phyloP scores from a whole-genome alignment of 2,113 vertebrate species.

The Ameiurus melas region DNA sequence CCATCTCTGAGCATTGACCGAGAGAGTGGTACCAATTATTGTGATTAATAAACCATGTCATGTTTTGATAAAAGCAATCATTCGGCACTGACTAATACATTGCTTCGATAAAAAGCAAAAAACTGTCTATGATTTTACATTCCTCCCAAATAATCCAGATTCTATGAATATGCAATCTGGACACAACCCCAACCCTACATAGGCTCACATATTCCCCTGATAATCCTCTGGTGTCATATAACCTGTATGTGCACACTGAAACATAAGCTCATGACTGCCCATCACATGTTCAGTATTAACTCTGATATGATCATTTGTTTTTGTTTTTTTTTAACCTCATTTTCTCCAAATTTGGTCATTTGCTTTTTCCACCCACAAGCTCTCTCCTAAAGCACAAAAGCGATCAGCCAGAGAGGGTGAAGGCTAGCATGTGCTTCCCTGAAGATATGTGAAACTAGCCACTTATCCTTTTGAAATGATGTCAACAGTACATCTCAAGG shows the following conservation, averaged over 20 bases:
- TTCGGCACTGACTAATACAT: background rate
- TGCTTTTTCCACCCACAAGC: background rate
- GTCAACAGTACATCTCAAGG: background rate
- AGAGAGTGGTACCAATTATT: background rate
- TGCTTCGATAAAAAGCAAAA: background rate
- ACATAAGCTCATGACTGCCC: background rate
- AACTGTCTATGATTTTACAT: background rate
- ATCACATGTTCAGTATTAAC: background rate
- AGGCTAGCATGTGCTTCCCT: background rate
- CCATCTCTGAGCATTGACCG: slow-evolving; percentile 77
- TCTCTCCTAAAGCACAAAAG: background rate
- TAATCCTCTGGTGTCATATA: background rate
- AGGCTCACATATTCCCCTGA: background rate
- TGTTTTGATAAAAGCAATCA: background rate
- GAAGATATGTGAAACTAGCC: background rate
- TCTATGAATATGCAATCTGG: background rate
- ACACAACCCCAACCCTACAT: background rate
- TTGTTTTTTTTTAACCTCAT: background rate
- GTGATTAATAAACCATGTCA: background rate
- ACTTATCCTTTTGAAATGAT: background rate
- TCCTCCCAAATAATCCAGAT: background rate
- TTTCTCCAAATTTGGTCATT: background rate
- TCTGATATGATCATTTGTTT: background rate
- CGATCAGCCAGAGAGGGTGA: background rate
- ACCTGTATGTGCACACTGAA: background rate